Base-by-base conservation (phyloP, 1,140 invertebrate species). In the Aphelinus certus region DNA sequence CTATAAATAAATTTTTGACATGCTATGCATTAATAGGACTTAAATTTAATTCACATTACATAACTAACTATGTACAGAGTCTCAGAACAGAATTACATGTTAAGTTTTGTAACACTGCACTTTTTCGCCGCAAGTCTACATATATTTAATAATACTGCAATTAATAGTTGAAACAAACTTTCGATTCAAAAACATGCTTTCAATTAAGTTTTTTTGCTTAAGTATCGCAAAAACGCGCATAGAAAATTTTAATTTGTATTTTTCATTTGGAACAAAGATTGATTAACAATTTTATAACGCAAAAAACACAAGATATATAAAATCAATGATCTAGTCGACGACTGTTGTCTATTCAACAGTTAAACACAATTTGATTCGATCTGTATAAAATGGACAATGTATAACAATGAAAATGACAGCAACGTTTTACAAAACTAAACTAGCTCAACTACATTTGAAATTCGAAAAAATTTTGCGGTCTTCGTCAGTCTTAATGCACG, bases 81-180 rank as follows among this genome's bases (percentile, higher is more conserved):
- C 81, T 77, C 83, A 82, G 78, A 83, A 70, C 76, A 48, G 76
- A 81, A 77, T 79, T 80, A 77, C 76, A 78, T 61, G 67, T 78
- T 79, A 75, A 75, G 72, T 76, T 79, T 77, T 71, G 53, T 68
- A 71, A 10, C 60, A 65, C 70, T 45, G 66, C 74, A 71, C 71
- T 61, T 60, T 70, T 73, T 82, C 46, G 68, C 71, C 82, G 76
- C 82, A 77, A 76, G 75, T 57, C 74, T 87, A 86, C 82, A 78
- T 87, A 87, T 81, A 85, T 86, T 86, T 85, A 85, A 79, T 87
- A 88, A 88, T 88, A 87, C 86, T 87, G 86, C 80, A 79, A 85
- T 85, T 84, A 86, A 85, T 86, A 87, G 82, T 86, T 85, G 79
- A 85, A 83, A 80, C 81, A 80, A 82, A 80, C 78, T 81, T 74